phyloP scores from a whole-genome alignment of 2,888 invertebrate genomes.

The Oeneis ivallda region DNA sequence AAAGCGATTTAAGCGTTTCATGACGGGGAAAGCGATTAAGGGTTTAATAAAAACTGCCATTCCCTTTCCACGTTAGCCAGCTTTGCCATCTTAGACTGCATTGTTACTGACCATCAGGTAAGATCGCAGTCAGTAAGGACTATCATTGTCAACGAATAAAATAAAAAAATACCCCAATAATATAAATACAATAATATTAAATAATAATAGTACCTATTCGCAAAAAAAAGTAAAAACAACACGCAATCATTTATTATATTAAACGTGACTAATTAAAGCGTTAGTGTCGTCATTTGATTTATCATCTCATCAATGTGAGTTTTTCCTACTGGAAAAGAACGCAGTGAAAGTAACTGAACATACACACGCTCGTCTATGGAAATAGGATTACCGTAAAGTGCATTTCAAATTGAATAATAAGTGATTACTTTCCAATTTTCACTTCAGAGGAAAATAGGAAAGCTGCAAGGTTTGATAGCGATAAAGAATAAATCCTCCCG shows the following conservation, averaged over 20 bases:
- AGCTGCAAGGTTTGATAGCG: conserved; percentile 16
- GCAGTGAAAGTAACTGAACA: conserved; percentile 69
- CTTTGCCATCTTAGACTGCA: too few species aligned
- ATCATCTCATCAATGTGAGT: conserved; percentile 31
- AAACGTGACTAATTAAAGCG: conserved; percentile 2
- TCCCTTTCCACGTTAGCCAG: too few species aligned
- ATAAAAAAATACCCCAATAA: too few species aligned
- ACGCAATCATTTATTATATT: neutral
- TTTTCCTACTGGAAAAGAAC: conserved; percentile 50
- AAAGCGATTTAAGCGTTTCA: too few species aligned
- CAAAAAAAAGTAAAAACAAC: neutral
- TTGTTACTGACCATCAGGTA: too few species aligned
- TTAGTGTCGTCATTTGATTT: conserved; percentile 24
- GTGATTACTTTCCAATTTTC: conserved; percentile 54
- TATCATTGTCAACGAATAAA: too few species aligned
- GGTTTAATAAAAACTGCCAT: too few species aligned
- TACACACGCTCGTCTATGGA: conserved; percentile 53
- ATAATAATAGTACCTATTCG: too few species aligned
- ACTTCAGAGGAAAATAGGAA: conserved; percentile 33
- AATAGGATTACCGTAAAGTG: conserved; percentile 67
- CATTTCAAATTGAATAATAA: conserved; percentile 55
- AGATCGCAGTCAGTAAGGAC: too few species aligned
- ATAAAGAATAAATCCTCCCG: neutral
- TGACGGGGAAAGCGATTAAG: too few species aligned
- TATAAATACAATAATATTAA: too few species aligned